phyloP scores from a whole-genome alignment of 2,888 invertebrate genomes.

The Trypoxylon attenuatum region DNA sequence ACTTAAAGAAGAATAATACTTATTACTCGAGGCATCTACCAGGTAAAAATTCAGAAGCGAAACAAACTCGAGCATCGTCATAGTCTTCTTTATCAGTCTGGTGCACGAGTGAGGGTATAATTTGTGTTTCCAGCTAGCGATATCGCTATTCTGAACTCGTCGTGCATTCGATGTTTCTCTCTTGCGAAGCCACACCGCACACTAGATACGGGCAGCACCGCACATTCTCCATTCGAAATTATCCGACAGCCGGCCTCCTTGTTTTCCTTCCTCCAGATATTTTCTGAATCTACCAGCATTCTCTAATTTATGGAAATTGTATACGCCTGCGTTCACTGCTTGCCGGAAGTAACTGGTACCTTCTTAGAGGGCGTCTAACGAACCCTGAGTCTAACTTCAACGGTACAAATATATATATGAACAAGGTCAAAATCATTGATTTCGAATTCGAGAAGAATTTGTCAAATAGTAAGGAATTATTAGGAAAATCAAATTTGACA shows the following conservation, averaged over 20 bases:
- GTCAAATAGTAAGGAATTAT: no score
- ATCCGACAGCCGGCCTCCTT: background rate
- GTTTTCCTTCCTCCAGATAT: background rate
- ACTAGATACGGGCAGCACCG: background rate
- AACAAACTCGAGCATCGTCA: background rate
- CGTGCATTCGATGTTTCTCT: background rate
- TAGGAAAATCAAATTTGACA: no score
- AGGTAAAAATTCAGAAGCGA: background rate
- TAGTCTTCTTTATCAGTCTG: background rate
- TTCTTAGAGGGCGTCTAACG: background rate
- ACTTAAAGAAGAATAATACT: no score
- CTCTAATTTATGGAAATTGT: slow-evolving; percentile 23
- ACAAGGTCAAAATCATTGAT: background rate
- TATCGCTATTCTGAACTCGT: background rate
- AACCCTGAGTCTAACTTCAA: no score
- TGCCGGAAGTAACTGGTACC: background rate
- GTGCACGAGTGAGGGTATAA: background rate
- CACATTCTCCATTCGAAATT: background rate
- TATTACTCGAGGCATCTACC: background rate
- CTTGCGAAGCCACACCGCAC: background rate
- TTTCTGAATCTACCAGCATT: slow-evolving; percentile 12
- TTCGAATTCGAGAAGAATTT: background rate
- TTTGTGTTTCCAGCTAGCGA: background rate
- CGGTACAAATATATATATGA: no score
- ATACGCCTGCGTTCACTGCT: slow-evolving; percentile 6